Conservation (phyloP, 2,113 vertebrate genomes). For the Isurus oxyrinchus region DNA sequence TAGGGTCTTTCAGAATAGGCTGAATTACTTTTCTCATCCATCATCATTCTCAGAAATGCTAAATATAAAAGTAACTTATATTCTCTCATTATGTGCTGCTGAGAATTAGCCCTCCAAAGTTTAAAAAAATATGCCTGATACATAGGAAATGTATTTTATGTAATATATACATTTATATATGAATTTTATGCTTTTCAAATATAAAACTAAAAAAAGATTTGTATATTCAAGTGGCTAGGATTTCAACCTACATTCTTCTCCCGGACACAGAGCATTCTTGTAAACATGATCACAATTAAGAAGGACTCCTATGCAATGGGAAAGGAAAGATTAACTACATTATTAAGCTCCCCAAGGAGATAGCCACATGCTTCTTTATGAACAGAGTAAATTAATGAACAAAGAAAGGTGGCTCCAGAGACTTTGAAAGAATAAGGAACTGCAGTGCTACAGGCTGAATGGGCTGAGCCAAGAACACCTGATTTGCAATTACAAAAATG, state of each 20-base stretch:
- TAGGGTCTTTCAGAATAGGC: background rate
- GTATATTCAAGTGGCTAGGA: too few relatives aligned
- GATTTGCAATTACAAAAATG: background rate
- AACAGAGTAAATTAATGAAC: background rate
- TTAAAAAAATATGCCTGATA: background rate
- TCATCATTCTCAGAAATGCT: background rate
- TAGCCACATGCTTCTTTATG: background rate
- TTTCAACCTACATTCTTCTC: background rate
- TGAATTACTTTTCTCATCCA: background rate
- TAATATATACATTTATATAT: too few relatives aligned
- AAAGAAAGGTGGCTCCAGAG: background rate
- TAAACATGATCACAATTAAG: background rate
- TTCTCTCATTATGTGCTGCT: background rate
- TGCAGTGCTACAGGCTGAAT: background rate
- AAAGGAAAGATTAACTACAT: background rate
- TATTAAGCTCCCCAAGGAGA: background rate
- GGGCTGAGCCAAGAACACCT: background rate
- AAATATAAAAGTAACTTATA: background rate
- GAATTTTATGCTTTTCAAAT: background rate
- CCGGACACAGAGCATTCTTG: background rate
- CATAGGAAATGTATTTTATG: background rate
- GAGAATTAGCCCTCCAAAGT: background rate
- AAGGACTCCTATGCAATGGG: background rate
- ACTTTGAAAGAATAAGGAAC: background rate
- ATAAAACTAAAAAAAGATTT: background rate